A percentile compares a stretch with the other conserved stretches of the same genome.
Evolutionary conservation across 2,888 invertebrate species (phyloP).

Genomic region (Dicranocentrus wangi): DNA sequence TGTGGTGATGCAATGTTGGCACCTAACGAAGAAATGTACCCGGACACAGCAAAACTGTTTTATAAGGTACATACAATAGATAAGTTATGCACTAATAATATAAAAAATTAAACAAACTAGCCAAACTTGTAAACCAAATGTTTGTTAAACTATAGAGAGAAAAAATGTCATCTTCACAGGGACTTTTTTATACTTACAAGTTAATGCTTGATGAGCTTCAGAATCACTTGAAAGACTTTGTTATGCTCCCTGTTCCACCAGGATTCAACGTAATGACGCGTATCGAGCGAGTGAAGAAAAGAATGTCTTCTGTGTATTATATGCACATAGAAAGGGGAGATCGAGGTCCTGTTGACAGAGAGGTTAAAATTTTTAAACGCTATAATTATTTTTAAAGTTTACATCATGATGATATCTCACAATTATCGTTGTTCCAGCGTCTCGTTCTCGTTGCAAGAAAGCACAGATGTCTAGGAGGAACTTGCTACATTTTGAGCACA

Average conservation of each 20-base stretch:
- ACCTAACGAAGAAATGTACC: constrained; percentile 12
- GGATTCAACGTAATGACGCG: constrained; percentile 94
- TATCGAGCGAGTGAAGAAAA: constrained; percentile 96
- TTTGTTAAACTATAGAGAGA: neutral
- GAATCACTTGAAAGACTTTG: constrained; percentile 91
- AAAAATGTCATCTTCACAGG: too few relatives aligned
- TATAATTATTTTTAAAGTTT: neutral
- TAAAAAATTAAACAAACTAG: too few relatives aligned
- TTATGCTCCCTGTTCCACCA: constrained; percentile 91
- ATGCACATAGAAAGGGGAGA: constrained; percentile 95
- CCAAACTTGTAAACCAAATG: too few relatives aligned
- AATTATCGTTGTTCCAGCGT: too few relatives aligned
- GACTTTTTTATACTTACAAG: constrained; percentile 43
- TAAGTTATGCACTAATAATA: too few relatives aligned
- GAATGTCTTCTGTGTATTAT: constrained; percentile 97
- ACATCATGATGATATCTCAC: too few relatives aligned
- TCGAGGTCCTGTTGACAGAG: constrained; percentile 78
- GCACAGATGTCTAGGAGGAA: constrained; percentile 83
- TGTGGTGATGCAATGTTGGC: constrained; percentile 32
- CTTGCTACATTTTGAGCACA: constrained; percentile 95
- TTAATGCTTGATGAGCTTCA: constrained; percentile 76
- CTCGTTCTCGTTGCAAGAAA: constrained; percentile 88
- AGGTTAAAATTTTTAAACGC: too few relatives aligned
- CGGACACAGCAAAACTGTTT: constrained; percentile 35
- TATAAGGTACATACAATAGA: too few relatives aligned